phyloP scores from a whole-genome alignment of 2,888 invertebrate genomes.

The Mycalesis mineus region DNA sequence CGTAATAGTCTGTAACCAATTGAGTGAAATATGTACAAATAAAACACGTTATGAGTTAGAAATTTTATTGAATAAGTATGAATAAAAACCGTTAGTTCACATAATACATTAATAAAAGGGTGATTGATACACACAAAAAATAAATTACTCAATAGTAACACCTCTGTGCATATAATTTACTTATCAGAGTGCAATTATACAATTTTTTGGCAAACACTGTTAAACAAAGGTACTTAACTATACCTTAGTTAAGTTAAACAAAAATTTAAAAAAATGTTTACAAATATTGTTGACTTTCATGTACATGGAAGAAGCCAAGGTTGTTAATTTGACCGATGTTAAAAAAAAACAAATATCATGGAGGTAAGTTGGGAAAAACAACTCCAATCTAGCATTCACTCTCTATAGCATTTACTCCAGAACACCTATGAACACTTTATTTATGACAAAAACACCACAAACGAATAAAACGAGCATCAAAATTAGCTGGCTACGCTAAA shows the following conservation, averaged over 20 bases:
- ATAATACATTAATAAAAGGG: constrained; percentile 57
- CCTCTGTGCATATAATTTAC: constrained; percentile 44
- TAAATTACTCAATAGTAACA: constrained; percentile 46
- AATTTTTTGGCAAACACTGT: constrained; percentile 21
- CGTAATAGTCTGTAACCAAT: too few species aligned
- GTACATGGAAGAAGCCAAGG: not conserved
- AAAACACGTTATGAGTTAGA: constrained; percentile 40
- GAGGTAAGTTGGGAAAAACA: too few species aligned
- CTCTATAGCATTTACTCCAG: too few species aligned
- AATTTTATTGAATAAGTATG: constrained; percentile 68
- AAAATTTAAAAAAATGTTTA: not conserved
- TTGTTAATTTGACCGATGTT: not conserved
- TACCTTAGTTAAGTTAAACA: not conserved
- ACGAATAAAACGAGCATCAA: too few species aligned
- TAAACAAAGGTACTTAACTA: constrained; percentile 16
- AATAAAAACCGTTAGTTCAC: constrained; percentile 71
- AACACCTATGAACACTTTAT: too few species aligned
- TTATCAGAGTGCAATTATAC: constrained; percentile 22
- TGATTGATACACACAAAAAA: constrained; percentile 55
- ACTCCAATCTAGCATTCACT: too few species aligned
- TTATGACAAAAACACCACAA: too few species aligned
- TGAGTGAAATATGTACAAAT: constrained; percentile 29
- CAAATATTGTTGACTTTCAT: not conserved
- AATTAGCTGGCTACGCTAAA: not conserved
- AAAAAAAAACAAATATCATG: too few species aligned